Conservation (phyloP, 1,140 invertebrate genomes). For the Idris sp. region DNA sequence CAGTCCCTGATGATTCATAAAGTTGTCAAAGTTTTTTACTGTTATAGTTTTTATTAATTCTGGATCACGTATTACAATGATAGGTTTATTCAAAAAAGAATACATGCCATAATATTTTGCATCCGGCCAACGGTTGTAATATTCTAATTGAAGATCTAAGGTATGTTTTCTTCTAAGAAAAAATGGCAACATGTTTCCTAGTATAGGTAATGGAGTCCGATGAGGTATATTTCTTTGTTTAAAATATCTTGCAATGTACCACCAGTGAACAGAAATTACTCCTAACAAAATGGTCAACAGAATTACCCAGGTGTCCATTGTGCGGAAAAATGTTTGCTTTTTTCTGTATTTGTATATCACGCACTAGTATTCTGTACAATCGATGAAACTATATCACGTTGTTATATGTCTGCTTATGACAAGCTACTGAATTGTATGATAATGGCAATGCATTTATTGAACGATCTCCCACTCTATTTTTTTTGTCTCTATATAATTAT, state of each 20-base stretch:
- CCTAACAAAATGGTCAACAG: not conserved
- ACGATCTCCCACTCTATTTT: not conserved
- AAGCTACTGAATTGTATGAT: slow-evolving; percentile 4
- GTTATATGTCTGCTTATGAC: not conserved
- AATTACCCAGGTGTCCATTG: slow-evolving; percentile 15
- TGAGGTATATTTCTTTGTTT: slow-evolving; percentile 33
- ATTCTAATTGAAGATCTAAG: slow-evolving; percentile 23
- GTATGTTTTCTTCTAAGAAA: slow-evolving; percentile 27
- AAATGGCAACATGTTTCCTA: slow-evolving; percentile 41
- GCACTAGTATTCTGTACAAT: not conserved
- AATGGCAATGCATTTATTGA: slow-evolving; percentile 13
- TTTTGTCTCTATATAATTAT: too few relatives aligned
- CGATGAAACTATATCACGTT: slow-evolving; percentile 6
- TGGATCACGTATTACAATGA: slow-evolving; percentile 52
- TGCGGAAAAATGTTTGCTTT: not conserved
- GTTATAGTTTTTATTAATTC: slow-evolving; percentile 72
- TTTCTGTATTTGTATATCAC: not conserved
- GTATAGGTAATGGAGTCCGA: slow-evolving; percentile 30
- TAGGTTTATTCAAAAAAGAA: slow-evolving; percentile 64
- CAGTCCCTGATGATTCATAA: slow-evolving; percentile 78
- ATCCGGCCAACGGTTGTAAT: slow-evolving; percentile 49
- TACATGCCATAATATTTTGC: slow-evolving; percentile 62
- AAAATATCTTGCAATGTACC: slow-evolving; percentile 34
- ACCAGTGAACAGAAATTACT: slow-evolving; percentile 8
- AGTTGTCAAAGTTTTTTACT: slow-evolving; percentile 83